Conservation (phyloP, 2,888 invertebrate species). For the Stramonita haemastoma region DNA sequence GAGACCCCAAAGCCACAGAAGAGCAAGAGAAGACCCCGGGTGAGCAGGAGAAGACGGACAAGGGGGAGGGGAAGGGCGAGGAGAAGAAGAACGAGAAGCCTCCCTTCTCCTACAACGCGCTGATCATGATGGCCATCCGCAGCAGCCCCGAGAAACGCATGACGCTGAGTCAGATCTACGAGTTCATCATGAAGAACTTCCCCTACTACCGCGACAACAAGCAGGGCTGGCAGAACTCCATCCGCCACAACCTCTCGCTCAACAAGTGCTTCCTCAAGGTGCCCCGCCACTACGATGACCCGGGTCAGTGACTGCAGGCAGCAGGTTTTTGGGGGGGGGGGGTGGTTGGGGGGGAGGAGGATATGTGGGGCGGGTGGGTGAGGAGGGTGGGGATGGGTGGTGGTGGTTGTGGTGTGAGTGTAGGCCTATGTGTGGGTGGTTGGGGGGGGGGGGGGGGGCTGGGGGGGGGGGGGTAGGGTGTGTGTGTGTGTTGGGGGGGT, state of each 20-base stretch:
- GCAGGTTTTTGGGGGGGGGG: neutral
- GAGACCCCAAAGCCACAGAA: neutral
- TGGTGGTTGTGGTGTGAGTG: too few relatives aligned
- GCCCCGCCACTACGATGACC: slow-evolving; percentile 95
- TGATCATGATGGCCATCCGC: slow-evolving; percentile 99
- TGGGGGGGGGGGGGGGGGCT: too few relatives aligned
- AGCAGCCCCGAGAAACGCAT: slow-evolving; percentile 95
- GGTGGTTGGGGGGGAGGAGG: too few relatives aligned
- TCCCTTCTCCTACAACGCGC: slow-evolving; percentile 97
- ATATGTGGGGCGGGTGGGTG: too few relatives aligned
- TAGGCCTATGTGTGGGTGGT: too few relatives aligned
- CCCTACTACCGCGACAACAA: slow-evolving; percentile 74
- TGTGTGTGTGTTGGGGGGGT: too few relatives aligned
- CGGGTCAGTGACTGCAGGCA: slow-evolving; percentile 81
- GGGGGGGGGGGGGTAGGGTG: too few relatives aligned
- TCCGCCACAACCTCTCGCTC: slow-evolving; percentile 95
- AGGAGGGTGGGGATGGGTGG: too few relatives aligned
- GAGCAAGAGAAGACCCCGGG: neutral
- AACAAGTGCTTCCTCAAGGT: slow-evolving; percentile 98
- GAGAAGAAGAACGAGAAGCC: slow-evolving; percentile 83
- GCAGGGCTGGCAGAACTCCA: slow-evolving; percentile 99
- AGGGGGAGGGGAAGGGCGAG: slow-evolving; percentile 44
- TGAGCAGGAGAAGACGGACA: slow-evolving; percentile 26
- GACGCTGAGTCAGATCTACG: slow-evolving; percentile 97
- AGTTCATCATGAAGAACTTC: slow-evolving; percentile 93